phyloP scores from a whole-genome alignment of 1,140 invertebrate genomes.

The Lysiphlebus fabarum region DNA sequence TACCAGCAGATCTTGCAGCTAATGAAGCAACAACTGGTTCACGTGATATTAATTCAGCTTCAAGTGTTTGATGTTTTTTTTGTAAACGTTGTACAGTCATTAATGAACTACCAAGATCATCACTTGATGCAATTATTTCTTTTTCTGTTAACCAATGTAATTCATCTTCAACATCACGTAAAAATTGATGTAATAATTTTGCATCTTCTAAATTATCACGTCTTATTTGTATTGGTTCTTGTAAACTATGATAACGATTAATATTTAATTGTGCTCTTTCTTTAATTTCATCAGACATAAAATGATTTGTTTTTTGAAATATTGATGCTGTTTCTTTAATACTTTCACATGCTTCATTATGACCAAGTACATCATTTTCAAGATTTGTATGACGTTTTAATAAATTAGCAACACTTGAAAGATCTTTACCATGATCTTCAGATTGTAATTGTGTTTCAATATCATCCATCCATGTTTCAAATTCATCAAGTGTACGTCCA shows the following conservation, averaged over 20 bases:
- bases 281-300: slow-evolving; percentile 81
- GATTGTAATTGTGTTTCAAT: slow-evolving; percentile 77
- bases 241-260: slow-evolving; percentile 76
- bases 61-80: slow-evolving; percentile 89
- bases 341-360: slow-evolving; percentile 73
- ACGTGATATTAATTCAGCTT: slow-evolving; percentile 77
- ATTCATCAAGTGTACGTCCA: slow-evolving; percentile 80
- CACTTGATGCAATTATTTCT: slow-evolving; percentile 76
- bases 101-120: slow-evolving; percentile 74
- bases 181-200: slow-evolving; percentile 77
- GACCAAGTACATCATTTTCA: slow-evolving; percentile 76
- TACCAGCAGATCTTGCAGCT: slow-evolving; percentile 68
- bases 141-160: slow-evolving; percentile 82
- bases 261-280: slow-evolving; percentile 67
- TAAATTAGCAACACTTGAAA: slow-evolving; percentile 77
- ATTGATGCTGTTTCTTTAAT: slow-evolving; percentile 72
- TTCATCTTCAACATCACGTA: slow-evolving; percentile 83
- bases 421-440: slow-evolving; percentile 81
- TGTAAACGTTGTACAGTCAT: slow-evolving; percentile 93
- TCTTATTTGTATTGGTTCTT: slow-evolving; percentile 85
- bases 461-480: slow-evolving; percentile 87
- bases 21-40: slow-evolving; percentile 77
- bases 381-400: slow-evolving; percentile 82
- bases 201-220: slow-evolving; percentile 88
- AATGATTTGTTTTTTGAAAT: slow-evolving; percentile 75